A percentile compares a stretch with the other conserved stretches of the same genome.
Conservation (phyloP, 2,797 vertebrate species). For the Periophthalmus magnuspinnatus region DNA sequence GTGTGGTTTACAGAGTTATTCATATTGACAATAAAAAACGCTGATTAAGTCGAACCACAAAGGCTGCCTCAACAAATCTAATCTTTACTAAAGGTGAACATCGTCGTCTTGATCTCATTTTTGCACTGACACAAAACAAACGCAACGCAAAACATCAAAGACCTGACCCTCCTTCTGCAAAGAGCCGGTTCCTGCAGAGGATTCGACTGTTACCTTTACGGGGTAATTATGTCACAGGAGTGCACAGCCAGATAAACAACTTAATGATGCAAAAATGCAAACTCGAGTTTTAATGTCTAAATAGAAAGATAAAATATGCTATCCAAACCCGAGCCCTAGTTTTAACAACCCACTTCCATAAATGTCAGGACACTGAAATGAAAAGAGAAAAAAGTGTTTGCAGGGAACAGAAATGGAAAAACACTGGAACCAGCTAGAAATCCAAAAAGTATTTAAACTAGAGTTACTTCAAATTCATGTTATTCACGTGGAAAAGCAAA, state of each 20-base stretch:
- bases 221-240: slow-evolving; percentile 65
- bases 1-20: slow-evolving; percentile 72
- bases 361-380: neutral
- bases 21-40: slow-evolving; percentile 65
- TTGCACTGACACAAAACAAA: slow-evolving; percentile 57
- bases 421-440: neutral
- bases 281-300: slow-evolving; percentile 49
- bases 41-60: slow-evolving; percentile 74
- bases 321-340: slow-evolving; percentile 26
- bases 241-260: slow-evolving; percentile 61
- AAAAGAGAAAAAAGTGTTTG: neutral
- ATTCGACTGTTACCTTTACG: slow-evolving; percentile 60
- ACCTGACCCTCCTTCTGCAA: slow-evolving; percentile 30
- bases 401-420: neutral
- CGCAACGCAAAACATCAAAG: slow-evolving; percentile 69
- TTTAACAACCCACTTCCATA: slow-evolving; percentile 11
- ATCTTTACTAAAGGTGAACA: slow-evolving; percentile 62
- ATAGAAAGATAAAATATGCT: slow-evolving; percentile 48
- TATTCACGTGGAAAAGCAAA: neutral
- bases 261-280: slow-evolving; percentile 62
- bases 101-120: slow-evolving; percentile 66
- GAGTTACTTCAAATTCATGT: neutral
- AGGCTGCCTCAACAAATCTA: slow-evolving; percentile 73
- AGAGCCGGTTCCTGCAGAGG: slow-evolving; percentile 27
- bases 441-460: neutral